These are phyloP conservation scores for Caenorhabditis elegans DNA, from an alignment of 1,140 invertebrate species.

Conservation along the genomic window DNA sequence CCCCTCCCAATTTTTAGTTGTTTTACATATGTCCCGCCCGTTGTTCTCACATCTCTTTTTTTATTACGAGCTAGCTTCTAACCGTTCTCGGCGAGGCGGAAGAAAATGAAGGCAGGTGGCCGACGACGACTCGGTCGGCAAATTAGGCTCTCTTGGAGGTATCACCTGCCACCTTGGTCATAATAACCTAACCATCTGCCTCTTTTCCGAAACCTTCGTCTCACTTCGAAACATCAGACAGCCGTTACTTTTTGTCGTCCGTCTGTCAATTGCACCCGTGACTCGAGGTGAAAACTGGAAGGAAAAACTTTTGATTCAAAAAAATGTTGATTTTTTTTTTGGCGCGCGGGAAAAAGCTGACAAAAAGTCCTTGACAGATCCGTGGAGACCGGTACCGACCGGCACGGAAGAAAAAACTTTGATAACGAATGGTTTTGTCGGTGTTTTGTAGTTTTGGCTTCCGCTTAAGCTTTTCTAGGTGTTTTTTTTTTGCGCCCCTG, in stretches of 20 bases:
- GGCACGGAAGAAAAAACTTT: no score
- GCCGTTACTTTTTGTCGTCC: not conserved
- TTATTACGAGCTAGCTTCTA: conserved; percentile 29
- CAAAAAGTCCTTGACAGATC: no score
- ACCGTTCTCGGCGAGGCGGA: not conserved
- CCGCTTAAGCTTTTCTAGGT: no score
- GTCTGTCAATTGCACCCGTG: not conserved
- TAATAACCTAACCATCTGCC: conserved; percentile 14
- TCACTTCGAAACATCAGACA: not conserved
- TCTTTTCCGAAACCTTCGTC: conserved; percentile 18
- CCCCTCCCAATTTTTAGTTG: not conserved
- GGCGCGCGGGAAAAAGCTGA: no score
- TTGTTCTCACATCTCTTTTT: no score
- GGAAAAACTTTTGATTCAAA: no score
- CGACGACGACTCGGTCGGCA: not conserved
- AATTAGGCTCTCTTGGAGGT: not conserved
- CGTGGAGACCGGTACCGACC: no score
- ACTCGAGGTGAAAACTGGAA: no score
- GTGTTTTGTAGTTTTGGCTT: no score
- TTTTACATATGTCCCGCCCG: conserved; percentile 17
- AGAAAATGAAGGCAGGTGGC: not conserved
- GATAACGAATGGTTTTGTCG: no score
- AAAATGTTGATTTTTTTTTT: no score
- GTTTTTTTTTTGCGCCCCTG: no score
- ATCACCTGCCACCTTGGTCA: conserved; percentile 18